These are phyloP conservation scores for Fukomys damarensis DNA, from an alignment of 2,113 vertebrate species.

Conservation along the genomic window DNA sequence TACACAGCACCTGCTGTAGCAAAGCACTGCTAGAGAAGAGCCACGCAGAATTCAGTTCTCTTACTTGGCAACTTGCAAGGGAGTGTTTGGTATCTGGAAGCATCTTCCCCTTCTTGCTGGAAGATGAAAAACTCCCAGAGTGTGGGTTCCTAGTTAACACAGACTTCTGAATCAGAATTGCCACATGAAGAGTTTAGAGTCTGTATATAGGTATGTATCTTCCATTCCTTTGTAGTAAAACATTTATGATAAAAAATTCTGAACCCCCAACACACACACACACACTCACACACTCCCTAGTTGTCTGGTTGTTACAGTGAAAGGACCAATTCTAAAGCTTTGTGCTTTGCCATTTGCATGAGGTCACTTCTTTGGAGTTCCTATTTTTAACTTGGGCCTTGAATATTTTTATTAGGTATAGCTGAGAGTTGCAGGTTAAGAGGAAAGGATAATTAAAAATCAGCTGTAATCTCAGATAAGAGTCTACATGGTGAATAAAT, in stretches of 20 bases:
- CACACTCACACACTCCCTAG: no score
- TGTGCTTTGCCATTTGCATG: neutral
- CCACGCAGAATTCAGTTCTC: accelerated
- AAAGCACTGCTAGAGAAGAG: neutral
- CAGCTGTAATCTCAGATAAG: neutral
- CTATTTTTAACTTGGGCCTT: neutral
- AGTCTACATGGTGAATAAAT: neutral
- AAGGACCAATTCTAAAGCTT: neutral
- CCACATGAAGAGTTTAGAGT: neutral
- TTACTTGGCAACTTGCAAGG: neutral
- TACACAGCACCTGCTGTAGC: neutral
- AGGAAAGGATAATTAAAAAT: neutral
- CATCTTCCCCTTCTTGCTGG: neutral
- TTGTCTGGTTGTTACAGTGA: neutral
- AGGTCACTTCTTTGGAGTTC: neutral
- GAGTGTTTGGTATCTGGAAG: neutral
- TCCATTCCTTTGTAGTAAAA: neutral
- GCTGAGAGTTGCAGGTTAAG: neutral
- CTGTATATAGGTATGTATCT: neutral
- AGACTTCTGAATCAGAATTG: neutral
- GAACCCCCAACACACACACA: accelerated
- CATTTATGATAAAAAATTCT: neutral
- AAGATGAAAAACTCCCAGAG: neutral
- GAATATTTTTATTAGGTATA: neutral
- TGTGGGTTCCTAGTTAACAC: neutral